Evolutionary conservation across 2,888 invertebrate genomes (phyloP), one percentile per base, ranked within the genome.

Genomic region (Escarpia spicata): DNA sequence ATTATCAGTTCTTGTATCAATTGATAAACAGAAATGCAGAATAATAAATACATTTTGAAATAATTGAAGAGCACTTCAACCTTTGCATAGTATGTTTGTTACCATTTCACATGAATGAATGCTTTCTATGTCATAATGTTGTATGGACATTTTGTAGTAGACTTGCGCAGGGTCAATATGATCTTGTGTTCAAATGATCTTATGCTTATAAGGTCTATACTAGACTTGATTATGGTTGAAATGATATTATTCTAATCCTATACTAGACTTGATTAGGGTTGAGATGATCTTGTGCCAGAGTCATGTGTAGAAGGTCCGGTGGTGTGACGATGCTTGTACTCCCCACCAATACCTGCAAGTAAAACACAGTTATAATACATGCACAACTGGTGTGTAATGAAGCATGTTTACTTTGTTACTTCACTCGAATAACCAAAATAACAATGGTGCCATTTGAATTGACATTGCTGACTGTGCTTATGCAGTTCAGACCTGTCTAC

Each of bases 291-390:
- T 93, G 93, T 44, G 92, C 91, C 2, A 93, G 92, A 19, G 92
- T 89, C 37, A 91, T 45, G 43, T 92, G 75, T 15, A 94, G 75
- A 44, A 93, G 31, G 31, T 93, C 93, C 12, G 91, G 19, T 15
- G 94, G 93, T 52, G 91, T 93, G 15, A 93, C 75, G n/a, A 94
- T 44, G n/a, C 93, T 92, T 2, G 94, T 94, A 31, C 93, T 93
- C n/a, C 94, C 94, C 15, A 94, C 93, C 26, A 93, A 12, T 6
- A 94, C 93, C 94, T 94, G 92, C 26, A 92, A 91, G 6, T 19
- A 26, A 75, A n/a, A 75, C 26, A 26, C n/a, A n/a, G n/a, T 26
- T 75, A 26, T 75, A 3, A 75, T 26, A 75, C 26, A 52, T 9
- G 15, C 52, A 52, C 15, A 52, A 9, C 52, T 52, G 52, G 52